phyloP scores from a whole-genome alignment of 2,888 invertebrate species.

The Agapostemon virescens region DNA sequence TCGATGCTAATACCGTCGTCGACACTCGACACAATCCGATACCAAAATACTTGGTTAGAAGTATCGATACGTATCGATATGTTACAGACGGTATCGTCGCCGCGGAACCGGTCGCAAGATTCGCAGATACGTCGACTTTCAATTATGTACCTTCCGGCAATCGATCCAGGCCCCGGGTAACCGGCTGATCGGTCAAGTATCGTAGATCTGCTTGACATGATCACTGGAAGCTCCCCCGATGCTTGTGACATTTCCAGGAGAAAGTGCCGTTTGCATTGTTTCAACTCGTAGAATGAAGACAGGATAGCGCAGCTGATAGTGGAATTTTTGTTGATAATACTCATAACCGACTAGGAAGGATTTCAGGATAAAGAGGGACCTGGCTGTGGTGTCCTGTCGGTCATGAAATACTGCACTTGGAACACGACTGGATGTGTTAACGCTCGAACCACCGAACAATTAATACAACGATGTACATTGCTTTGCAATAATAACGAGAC shows the following conservation, averaged over 20 bases:
- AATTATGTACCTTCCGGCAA: conserved; percentile 53
- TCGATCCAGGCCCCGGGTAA: conserved; percentile 33
- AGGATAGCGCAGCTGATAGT: neutral
- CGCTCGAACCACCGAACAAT: no score
- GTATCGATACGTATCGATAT: neutral
- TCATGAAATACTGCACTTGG: no score
- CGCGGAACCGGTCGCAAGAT: conserved; percentile 56
- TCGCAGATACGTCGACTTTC: conserved; percentile 51
- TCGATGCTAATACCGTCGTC: no score
- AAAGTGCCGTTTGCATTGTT: conserved; percentile 54
- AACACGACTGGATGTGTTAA: no score
- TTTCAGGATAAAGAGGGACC: no score
- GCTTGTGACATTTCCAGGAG: conserved; percentile 59
- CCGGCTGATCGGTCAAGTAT: conserved; percentile 45
- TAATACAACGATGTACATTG: no score
- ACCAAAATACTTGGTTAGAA: no score
- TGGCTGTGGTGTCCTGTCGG: no score
- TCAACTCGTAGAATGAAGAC: conserved; percentile 48
- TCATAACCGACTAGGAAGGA: neutral
- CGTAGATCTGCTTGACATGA: conserved; percentile 44
- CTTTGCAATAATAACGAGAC: no score
- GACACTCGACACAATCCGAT: no score
- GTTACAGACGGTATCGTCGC: conserved; percentile 43
- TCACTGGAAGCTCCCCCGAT: conserved; percentile 32
- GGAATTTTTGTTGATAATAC: neutral